Evolutionary conservation across 2,797 vertebrate genomes (phyloP).

Genomic region (Pseudotriccus pelzelni): DNA sequence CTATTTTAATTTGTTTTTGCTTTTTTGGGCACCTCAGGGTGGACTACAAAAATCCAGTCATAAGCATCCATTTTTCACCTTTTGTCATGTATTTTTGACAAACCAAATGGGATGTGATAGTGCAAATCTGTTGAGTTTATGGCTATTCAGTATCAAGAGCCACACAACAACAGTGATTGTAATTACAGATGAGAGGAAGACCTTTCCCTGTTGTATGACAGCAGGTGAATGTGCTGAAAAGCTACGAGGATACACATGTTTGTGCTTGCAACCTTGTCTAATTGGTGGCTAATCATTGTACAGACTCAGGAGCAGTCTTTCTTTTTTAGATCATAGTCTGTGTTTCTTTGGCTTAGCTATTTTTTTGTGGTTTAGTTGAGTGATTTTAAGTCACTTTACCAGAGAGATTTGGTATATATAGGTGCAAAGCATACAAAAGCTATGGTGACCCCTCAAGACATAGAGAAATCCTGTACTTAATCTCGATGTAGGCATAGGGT

Average conservation of each 20-base stretch:
- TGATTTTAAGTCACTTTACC: background rate
- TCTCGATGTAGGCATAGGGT: background rate
- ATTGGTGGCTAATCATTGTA: background rate
- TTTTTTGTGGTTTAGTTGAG: background rate
- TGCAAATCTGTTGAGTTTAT: background rate
- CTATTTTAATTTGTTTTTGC: background rate
- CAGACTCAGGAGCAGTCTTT: background rate
- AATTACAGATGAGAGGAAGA: background rate
- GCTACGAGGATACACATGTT: background rate
- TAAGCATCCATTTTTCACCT: background rate
- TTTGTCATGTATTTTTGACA: background rate
- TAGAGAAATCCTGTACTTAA: background rate
- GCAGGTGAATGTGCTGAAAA: background rate
- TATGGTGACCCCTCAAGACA: background rate
- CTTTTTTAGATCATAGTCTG: background rate
- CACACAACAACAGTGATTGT: background rate
- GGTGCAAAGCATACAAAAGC: background rate
- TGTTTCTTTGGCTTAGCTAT: background rate
- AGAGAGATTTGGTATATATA: background rate
- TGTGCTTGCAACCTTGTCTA: background rate
- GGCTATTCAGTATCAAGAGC: background rate
- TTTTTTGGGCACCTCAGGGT: background rate
- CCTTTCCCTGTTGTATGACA: background rate
- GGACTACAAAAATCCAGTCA: background rate
- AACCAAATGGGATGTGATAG: background rate